Percentiles rank a stretch among this genome's conserved stretches.
Evolutionary conservation across 1,140 invertebrate species (phyloP).

Genomic region (Galleria mellonella): DNA sequence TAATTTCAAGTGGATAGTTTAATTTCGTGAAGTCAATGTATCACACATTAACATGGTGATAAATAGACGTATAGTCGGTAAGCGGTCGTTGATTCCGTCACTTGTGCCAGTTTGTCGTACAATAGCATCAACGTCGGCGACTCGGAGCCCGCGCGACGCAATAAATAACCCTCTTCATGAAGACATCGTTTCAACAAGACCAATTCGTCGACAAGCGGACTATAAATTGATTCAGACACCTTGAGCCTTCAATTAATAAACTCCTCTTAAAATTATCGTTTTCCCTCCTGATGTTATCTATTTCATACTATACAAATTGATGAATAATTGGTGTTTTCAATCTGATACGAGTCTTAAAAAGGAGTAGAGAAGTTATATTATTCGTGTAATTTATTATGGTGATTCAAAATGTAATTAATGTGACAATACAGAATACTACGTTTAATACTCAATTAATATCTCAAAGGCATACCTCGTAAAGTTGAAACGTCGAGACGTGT

Average conservation of each 20-base stretch:
- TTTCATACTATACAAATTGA: background rate
- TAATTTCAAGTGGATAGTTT: slow-evolving; percentile 1
- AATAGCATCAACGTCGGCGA: slow-evolving; percentile 7
- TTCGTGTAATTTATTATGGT: no score
- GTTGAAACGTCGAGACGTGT: slow-evolving; percentile 17
- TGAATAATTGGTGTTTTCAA: background rate
- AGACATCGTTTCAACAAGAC: slow-evolving; percentile 11
- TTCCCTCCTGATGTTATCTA: slow-evolving; percentile 9
- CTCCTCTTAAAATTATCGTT: slow-evolving; percentile 6
- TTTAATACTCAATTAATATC: background rate
- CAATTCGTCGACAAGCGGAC: slow-evolving; percentile 9
- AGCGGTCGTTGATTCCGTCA: slow-evolving; percentile 24
- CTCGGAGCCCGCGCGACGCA: slow-evolving; percentile 1
- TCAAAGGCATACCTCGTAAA: no score
- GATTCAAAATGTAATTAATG: background rate
- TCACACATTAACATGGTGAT: slow-evolving; percentile 21
- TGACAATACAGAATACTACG: background rate
- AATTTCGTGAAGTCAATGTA: slow-evolving; percentile 15
- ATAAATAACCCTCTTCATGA: slow-evolving; percentile 18
- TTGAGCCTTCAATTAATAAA: slow-evolving; percentile 6
- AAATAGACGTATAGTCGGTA: slow-evolving; percentile 30
- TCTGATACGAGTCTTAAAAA: no score
- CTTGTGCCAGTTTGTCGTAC: slow-evolving; percentile 13
- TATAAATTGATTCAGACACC: slow-evolving; percentile 1
- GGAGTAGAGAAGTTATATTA: no score